These are phyloP conservation scores for Mesoligia furuncula DNA, from an alignment of 2,888 invertebrate species.

Conservation along the genomic window DNA sequence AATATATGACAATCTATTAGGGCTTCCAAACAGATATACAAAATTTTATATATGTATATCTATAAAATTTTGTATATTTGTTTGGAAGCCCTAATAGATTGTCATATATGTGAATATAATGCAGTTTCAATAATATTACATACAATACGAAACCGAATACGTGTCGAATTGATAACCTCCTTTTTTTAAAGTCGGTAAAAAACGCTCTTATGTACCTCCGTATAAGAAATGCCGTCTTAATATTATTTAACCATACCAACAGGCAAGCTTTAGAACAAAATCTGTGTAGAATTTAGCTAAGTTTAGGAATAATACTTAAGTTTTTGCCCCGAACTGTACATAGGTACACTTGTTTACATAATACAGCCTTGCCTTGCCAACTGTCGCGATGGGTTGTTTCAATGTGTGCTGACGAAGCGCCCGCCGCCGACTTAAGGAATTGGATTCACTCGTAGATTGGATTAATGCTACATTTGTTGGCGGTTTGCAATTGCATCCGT, in stretches of 20 bases:
- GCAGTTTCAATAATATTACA: no score
- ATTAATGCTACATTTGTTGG: conserved; percentile 17
- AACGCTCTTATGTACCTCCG: background rate
- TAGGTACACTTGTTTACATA: conserved; percentile 53
- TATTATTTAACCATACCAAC: background rate
- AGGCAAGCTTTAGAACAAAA: background rate
- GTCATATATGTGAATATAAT: no score
- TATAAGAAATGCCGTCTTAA: background rate
- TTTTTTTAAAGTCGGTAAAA: no score
- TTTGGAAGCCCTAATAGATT: no score
- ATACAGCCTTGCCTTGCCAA: conserved; percentile 45
- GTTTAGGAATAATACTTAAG: background rate
- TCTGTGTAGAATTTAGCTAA: background rate
- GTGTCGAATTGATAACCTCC: no score
- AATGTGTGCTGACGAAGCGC: conserved; percentile 48
- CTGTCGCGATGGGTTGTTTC: conserved; percentile 29
- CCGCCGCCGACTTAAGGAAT: conserved; percentile 48
- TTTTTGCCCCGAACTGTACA: background rate
- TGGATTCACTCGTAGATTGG: conserved; percentile 45
- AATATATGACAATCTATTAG: no score
- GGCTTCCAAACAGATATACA: no score
- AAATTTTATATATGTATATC: no score
- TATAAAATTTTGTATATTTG: no score
- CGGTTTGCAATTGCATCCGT: conserved; percentile 23
- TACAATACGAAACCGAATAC: no score